Evolutionary conservation across 2,888 invertebrate genomes (phyloP), one percentile per base, ranked within the genome.

Genomic region (Escarpia spicata): DNA sequence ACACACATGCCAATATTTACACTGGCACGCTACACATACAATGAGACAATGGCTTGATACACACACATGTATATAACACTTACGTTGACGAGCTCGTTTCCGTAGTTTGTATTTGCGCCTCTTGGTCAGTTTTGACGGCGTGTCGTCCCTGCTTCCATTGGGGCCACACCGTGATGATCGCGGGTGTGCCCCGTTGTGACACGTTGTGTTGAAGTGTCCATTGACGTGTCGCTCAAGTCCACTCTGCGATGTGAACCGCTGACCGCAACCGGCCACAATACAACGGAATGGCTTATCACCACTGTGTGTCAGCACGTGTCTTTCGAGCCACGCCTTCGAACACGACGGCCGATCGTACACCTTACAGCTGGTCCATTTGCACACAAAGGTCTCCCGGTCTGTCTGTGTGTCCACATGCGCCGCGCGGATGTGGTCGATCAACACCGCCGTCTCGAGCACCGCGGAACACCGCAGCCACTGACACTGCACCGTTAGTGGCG

Each of bases 211-310:
- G 97, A 99, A 99, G 96, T 99, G 99, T 95, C 98, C 98, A 97
- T 99, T 99, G 92, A 99, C 98, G 96, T 99, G 99, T 95, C 99
- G 97, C 96, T 99, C 98, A 95, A 99, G 97, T 93, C 98, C 98
- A 91, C 94, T 94, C 95, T 97, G 97, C 43, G 97, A 96, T 45
- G 96, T 96, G 95, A 97, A 97, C 90, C 97, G 96, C 93, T 96
- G 96, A 97, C 96, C 98, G 97, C 99, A 99, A 95, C 98, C 98
- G 96, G 98, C 98, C 95, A 99, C 98, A 96, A 99, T 99, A 97
- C 99, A 99, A 95, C 98, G 98, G 97, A 98, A 99, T 44, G 99
- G 99, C 96, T 99, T 99, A 97, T 98, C 98, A 91, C 98, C 98
- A 93, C 98, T 98, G 97, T 99, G 99, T 0, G 98, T 98, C 92